These are phyloP conservation scores for Trachymyrmex cornetzi DNA, from an alignment of 1,140 invertebrate genomes.

Conservation along the genomic window DNA sequence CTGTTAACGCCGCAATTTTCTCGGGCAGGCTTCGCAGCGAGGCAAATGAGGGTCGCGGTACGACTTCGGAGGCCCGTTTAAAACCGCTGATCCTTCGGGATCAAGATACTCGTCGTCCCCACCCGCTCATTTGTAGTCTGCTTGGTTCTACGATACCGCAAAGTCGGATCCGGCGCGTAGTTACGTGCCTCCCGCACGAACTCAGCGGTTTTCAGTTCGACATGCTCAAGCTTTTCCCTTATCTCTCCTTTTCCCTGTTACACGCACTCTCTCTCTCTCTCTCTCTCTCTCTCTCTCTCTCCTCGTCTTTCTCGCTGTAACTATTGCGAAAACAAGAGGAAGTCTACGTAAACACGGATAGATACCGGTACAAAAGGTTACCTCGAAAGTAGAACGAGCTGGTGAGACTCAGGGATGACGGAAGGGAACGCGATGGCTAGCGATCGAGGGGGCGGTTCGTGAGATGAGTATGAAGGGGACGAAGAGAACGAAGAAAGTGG, in stretches of 20 bases:
- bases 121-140: conserved; percentile 64
- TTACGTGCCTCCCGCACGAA: conserved; percentile 56
- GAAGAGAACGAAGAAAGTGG: conserved; percentile 23
- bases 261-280: neutral
- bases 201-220: conserved; percentile 68
- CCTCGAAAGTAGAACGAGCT: conserved; percentile 12
- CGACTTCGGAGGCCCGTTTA: conserved; percentile 59
- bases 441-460: neutral
- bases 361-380: conserved; percentile 29
- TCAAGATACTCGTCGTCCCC: conserved; percentile 59
- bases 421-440: neutral
- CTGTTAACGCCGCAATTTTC: conserved; percentile 63
- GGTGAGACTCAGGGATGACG: conserved; percentile 25
- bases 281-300: neutral
- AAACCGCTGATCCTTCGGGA: conserved; percentile 64
- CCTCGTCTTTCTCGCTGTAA: conserved; percentile 11
- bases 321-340: conserved; percentile 26
- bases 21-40: conserved; percentile 52
- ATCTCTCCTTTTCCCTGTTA: neutral
- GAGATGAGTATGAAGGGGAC: neutral
- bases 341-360: conserved; percentile 54
- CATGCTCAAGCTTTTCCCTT: conserved; percentile 20
- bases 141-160: conserved; percentile 60
- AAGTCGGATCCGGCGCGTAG: conserved; percentile 49
- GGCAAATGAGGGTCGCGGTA: conserved; percentile 60